A percentile compares a stretch with the other conserved stretches of the same genome.
Evolutionary conservation across 2,113 vertebrate genomes (phyloP).

Genomic region (Sylvilagus bachmani): DNA sequence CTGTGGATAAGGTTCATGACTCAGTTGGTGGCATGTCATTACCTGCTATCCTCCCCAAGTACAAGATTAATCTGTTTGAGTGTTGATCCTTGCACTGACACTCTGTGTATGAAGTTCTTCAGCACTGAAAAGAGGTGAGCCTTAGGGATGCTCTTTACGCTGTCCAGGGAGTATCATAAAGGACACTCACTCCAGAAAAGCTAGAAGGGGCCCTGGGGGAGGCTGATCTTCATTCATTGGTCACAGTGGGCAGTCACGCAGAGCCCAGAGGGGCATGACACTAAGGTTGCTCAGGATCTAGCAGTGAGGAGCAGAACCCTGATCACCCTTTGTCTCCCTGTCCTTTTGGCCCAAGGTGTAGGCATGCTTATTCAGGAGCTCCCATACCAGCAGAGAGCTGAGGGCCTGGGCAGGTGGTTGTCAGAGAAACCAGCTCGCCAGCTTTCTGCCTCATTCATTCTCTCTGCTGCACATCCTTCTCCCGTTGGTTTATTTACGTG

Average conservation of each 20-base stretch:
- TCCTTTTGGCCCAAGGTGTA: not conserved
- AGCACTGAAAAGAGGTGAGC: not conserved
- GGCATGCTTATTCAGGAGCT: not conserved
- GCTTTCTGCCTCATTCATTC: not conserved
- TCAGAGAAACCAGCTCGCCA: not conserved
- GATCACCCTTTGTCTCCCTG: not conserved
- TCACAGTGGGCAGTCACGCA: not conserved
- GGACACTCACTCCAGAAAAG: not conserved
- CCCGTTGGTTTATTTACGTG: not conserved
- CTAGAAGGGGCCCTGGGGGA: not conserved
- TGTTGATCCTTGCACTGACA: not conserved
- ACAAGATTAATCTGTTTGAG: not conserved
- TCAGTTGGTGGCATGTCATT: not conserved
- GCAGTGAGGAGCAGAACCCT: not conserved
- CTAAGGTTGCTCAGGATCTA: not conserved
- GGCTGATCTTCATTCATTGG: not conserved
- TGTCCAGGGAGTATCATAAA: not conserved
- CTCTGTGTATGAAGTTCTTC: not conserved
- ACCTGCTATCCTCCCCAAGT: not conserved
- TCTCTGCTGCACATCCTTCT: not conserved
- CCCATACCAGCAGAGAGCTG: not conserved
- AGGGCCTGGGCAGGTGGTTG: not conserved
- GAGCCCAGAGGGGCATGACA: not conserved
- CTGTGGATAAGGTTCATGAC: not conserved
- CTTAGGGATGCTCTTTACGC: not conserved